A percentile compares a stretch with the other conserved stretches of the same genome.
phyloP scores from a whole-genome alignment of 2,888 invertebrate species.

The Aquatica leii region DNA sequence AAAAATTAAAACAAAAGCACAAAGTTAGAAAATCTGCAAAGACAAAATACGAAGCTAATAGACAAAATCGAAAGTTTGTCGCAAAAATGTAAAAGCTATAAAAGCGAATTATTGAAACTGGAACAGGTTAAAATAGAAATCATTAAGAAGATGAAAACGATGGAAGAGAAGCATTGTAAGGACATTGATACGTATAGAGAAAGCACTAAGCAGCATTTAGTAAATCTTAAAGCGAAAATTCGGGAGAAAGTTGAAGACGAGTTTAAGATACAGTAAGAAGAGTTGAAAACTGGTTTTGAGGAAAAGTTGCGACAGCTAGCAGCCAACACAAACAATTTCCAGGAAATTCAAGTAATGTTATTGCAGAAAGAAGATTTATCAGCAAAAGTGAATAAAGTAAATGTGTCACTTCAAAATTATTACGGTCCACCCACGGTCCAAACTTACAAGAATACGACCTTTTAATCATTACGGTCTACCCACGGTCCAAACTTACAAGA shows the following conservation, averaged over 20 bases:
- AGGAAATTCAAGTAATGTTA: slow-evolving; percentile 62
- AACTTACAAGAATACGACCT: no score
- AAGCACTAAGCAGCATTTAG: slow-evolving; percentile 55
- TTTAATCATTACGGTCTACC: no score
- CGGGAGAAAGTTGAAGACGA: slow-evolving; percentile 47
- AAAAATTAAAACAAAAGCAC: slow-evolving; percentile 40
- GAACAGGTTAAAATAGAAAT: slow-evolving; percentile 49
- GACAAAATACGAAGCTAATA: slow-evolving; percentile 57
- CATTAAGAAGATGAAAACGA: slow-evolving; percentile 51
- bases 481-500: no score
- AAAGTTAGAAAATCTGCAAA: slow-evolving; percentile 55
- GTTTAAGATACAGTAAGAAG: slow-evolving; percentile 45
- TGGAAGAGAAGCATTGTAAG: slow-evolving; percentile 61
- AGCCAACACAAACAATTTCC: slow-evolving; percentile 44
- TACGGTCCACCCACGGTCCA: no score
- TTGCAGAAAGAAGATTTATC: slow-evolving; percentile 62
- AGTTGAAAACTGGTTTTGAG: slow-evolving; percentile 48
- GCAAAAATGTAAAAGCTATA: slow-evolving; percentile 53
- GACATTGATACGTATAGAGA: slow-evolving; percentile 63
- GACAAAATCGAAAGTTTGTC: slow-evolving; percentile 55
- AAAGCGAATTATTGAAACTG: slow-evolving; percentile 54
- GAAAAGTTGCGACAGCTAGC: slow-evolving; percentile 48
- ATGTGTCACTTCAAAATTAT: no score
- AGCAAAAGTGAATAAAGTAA: no score
- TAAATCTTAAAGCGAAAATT: slow-evolving; percentile 53